Evolutionary conservation across 2,888 invertebrate genomes (phyloP).

Genomic region (Steinernema hermaphroditum): DNA sequence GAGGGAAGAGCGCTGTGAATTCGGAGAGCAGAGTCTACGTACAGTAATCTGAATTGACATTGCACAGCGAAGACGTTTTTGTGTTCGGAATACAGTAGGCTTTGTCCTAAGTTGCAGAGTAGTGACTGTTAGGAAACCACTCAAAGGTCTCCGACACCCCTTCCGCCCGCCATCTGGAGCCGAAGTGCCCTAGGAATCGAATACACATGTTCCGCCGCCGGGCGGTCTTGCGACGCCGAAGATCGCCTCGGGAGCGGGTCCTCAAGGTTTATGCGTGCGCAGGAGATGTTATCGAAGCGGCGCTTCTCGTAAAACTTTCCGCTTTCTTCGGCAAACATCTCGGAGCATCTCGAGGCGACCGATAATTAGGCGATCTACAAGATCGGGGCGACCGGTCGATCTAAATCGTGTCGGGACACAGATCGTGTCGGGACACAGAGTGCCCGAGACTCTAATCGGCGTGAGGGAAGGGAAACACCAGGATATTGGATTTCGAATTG

Average conservation of each 20-base stretch:
- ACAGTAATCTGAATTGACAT: too few species aligned
- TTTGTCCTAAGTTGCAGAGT: too few species aligned
- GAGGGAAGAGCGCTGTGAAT: too few species aligned
- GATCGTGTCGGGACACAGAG: neutral
- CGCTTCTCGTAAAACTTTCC: neutral
- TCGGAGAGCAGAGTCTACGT: too few species aligned
- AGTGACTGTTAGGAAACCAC: too few species aligned
- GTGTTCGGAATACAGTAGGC: too few species aligned
- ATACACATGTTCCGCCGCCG: slow-evolving; percentile 10
- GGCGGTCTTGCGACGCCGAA: neutral
- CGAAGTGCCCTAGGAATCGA: slow-evolving; percentile 3
- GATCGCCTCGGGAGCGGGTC: neutral
- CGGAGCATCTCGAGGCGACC: neutral
- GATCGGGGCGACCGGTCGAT: neutral
- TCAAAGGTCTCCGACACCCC: too few species aligned
- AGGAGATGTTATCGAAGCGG: slow-evolving; percentile 10
- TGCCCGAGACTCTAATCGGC: slow-evolving; percentile 15
- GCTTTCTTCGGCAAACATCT: neutral
- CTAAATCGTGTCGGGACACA: too few species aligned
- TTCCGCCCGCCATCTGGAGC: slow-evolving; percentile 6
- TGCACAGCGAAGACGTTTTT: too few species aligned
- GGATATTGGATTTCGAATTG: slow-evolving; percentile 24
- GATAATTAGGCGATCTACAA: neutral
- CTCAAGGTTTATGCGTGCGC: neutral
- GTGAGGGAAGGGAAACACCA: slow-evolving; percentile 7